A percentile compares a stretch with the other conserved stretches of the same genome.
Conservation (phyloP, 1,140 invertebrate genomes). For the Pantala flavescens region DNA sequence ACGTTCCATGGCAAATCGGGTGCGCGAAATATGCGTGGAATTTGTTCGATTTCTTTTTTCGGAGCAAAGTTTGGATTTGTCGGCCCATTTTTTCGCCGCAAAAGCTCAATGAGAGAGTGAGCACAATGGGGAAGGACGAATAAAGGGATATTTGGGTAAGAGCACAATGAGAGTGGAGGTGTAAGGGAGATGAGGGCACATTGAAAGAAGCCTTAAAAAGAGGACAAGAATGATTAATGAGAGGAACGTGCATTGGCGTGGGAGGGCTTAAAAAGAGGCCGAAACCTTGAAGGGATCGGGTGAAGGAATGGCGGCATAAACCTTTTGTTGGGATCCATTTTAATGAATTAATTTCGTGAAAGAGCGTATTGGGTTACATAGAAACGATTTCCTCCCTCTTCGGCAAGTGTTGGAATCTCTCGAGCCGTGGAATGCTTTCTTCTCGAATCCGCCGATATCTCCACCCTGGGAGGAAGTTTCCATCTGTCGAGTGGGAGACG, state of each 20-base stretch:
- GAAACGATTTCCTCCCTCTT: not conserved
- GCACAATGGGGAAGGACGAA: not conserved
- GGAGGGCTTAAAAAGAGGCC: not conserved
- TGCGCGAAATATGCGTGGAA: no score
- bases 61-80: no score
- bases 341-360: slow-evolving; percentile 4
- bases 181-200: not conserved
- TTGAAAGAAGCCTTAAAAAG: not conserved
- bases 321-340: slow-evolving; percentile 1
- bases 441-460: no score
- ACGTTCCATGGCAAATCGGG: no score
- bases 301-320: not conserved
- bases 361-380: slow-evolving; percentile 1
- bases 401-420: not conserved
- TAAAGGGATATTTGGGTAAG: not conserved
- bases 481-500: no score
- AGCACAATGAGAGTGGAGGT: not conserved
- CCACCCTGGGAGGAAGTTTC: no score
- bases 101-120: not conserved
- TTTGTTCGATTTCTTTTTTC: no score
- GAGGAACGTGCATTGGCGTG: not conserved
- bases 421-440: not conserved
- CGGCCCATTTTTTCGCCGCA: not conserved
- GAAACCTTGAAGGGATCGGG: not conserved
- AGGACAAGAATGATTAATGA: not conserved